Evolutionary conservation across 2,888 invertebrate genomes (phyloP).

Genomic region (Parapristionchus giblindavisi): DNA sequence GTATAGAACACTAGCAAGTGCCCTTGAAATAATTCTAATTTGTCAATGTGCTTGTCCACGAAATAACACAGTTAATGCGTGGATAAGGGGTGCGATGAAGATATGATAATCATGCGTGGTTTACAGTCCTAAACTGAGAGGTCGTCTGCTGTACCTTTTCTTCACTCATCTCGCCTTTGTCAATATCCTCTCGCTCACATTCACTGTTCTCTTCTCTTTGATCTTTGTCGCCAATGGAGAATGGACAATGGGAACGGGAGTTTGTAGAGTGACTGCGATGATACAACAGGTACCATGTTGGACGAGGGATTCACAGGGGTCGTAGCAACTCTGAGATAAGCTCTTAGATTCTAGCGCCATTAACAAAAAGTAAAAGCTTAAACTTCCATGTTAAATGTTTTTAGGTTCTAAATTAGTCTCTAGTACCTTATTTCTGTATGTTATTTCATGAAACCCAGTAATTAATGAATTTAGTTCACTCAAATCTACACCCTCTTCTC

Average conservation of each 20-base stretch:
- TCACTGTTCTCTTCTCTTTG: conserved; percentile 58
- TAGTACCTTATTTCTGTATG: no score
- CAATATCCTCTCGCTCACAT: conserved; percentile 42
- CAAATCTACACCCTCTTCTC: conserved; percentile 60
- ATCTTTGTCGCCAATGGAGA: conserved; percentile 60
- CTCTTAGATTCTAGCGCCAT: no score
- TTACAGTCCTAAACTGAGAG: conserved; percentile 51
- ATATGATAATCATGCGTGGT: background rate
- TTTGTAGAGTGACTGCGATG: conserved; percentile 62
- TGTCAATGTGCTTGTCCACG: no score
- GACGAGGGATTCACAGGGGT: background rate
- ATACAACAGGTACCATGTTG: conserved; percentile 56
- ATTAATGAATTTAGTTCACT: conserved; percentile 49
- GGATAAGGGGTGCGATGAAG: no score
- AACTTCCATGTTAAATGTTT: no score
- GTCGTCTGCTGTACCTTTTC: conserved; percentile 49
- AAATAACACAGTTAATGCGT: no score
- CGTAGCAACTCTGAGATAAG: background rate
- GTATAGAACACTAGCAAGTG: no score
- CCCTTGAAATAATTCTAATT: no score
- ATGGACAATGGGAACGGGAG: conserved; percentile 57
- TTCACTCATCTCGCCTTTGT: conserved; percentile 45
- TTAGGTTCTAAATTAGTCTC: no score
- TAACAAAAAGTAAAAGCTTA: no score
- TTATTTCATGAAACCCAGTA: background rate